Conservation (phyloP, 2,797 vertebrate genomes). For the Kryptolebias ocellatus region DNA sequence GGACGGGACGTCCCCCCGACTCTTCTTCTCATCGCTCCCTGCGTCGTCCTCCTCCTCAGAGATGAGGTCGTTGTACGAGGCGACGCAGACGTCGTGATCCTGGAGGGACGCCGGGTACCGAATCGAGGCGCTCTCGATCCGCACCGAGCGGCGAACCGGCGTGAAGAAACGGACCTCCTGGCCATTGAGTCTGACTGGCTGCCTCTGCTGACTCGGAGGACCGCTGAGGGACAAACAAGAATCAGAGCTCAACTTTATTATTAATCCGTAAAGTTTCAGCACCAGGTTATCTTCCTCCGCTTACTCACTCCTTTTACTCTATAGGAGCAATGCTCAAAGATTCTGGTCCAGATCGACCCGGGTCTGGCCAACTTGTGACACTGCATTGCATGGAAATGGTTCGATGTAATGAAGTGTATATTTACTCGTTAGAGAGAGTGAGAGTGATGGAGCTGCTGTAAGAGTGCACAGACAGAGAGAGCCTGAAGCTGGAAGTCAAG, state of each 20-base stretch:
- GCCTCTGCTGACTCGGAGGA: constrained; percentile 55
- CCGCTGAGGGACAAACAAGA: constrained; percentile 46
- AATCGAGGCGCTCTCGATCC: constrained; percentile 74
- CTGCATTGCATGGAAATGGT: no score
- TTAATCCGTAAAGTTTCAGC: no score
- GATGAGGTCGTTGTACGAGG: constrained; percentile 84
- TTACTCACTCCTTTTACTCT: no score
- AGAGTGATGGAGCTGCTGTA: no score
- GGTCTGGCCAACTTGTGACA: no score
- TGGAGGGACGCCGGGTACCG: constrained; percentile 83
- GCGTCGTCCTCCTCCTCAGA: constrained; percentile 61
- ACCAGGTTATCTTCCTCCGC: no score
- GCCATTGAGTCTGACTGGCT: constrained; percentile 57
- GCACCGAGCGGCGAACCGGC: constrained; percentile 86
- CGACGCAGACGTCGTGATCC: constrained; percentile 87
- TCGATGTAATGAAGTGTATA: no score
- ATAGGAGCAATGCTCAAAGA: no score
- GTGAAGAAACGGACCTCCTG: constrained; percentile 87
- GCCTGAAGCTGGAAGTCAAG: no score
- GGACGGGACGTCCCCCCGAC: constrained; percentile 13
- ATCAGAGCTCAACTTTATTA: not conserved
- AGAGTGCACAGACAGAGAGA: no score
- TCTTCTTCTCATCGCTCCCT: constrained; percentile 40
- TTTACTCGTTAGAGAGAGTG: no score
- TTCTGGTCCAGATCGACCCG: no score